Base-by-base conservation (phyloP, 1,140 invertebrate genomes). In the Bemisia tabaci region DNA sequence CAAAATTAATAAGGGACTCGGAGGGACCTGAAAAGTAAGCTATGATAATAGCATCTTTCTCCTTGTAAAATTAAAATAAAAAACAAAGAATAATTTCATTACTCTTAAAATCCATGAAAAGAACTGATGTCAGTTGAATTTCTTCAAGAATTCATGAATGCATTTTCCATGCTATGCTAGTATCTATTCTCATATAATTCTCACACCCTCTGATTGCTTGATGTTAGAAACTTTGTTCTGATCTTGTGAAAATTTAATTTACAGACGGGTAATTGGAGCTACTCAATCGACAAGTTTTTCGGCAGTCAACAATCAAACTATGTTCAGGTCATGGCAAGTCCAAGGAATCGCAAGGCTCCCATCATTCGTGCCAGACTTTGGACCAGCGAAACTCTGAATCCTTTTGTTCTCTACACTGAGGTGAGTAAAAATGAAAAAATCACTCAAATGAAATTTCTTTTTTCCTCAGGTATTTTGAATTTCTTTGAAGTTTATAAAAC, bases 251-350 rank as follows among this genome's bases (percentile, higher is more conserved):
- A n/a, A 17, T 62, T n/a, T n/a, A n/a, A n/a, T 67, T 67, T 76
- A 59, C 71, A 81, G 77, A 79, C 77, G 67, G 82, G 82, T 25
- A 80, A 81, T 9, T 84, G 82, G 82, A 79, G 79, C 0, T 84
- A 84, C 71, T 77, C 75, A 26, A 81, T 84, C 48, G 82, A 84
- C 73, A 75, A 80, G 17, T 79, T 80, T 69, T 71, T 77, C 23
- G 82, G 82, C 59, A 82, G 79, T 69, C 82, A 82, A 25, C 82
- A 84, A 72, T 81, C 82, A 26, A 81, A 83, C 72, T 82, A 78
- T 68, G 75, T 83, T 11, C 80, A 82, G 75, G 79, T 82, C 5
- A 77, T 76, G 69, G 79, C 80, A 2, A 78, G 78, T 17, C 79
- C 80, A 2, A 74, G 72, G 62, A 74, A 74, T 17, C 64, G 72